Evolutionary conservation across 2,797 vertebrate genomes (phyloP).

Genomic region (Rhinophrynus dorsalis): DNA sequence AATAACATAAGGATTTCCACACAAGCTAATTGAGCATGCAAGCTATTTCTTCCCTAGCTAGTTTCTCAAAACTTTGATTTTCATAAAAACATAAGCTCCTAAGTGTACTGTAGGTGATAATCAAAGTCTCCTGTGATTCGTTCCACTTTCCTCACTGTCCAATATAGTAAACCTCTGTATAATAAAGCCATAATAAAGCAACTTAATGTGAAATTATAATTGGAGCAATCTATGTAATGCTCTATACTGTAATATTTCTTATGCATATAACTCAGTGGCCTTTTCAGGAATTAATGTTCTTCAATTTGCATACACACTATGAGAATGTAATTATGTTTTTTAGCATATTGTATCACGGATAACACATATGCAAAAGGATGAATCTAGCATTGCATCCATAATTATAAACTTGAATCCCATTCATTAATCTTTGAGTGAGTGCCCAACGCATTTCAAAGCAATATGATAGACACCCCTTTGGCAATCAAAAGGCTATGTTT

Average conservation of each 20-base stretch:
- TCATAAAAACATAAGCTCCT: background rate
- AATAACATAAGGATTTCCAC: background rate
- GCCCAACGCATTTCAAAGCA: too few relatives aligned
- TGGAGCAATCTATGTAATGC: background rate
- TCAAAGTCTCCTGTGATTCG: background rate
- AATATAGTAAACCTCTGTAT: background rate
- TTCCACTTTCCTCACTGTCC: background rate
- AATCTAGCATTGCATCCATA: too few relatives aligned
- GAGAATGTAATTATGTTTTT: background rate
- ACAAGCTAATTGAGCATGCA: background rate
- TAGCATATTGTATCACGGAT: background rate
- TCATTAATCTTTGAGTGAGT: too few relatives aligned
- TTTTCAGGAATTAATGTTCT: background rate
- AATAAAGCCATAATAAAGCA: background rate
- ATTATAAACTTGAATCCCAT: too few relatives aligned
- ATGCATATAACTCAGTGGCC: background rate
- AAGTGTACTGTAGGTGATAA: background rate
- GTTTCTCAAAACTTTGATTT: background rate
- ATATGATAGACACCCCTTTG: too few relatives aligned
- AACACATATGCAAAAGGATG: too few relatives aligned
- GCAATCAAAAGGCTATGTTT: too few relatives aligned
- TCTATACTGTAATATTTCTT: background rate
- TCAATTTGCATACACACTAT: background rate
- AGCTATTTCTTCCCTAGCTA: background rate
- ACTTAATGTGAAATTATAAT: conserved; percentile 7